These are phyloP conservation scores for Ctenomys sociabilis DNA, from an alignment of 2,113 vertebrate genomes.

Conservation along the genomic window DNA sequence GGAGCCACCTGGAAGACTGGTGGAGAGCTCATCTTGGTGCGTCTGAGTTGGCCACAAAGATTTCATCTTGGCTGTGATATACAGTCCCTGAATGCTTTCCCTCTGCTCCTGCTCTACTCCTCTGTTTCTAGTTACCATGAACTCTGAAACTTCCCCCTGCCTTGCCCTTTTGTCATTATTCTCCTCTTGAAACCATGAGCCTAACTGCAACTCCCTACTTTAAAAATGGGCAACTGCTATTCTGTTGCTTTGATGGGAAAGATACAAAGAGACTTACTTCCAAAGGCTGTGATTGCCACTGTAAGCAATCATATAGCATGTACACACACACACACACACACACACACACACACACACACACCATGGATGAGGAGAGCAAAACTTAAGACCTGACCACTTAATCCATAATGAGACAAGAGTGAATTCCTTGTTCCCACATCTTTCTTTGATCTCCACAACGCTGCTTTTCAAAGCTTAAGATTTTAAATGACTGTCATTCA, in stretches of 20 bases:
- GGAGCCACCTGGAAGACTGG: neutral
- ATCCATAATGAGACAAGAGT: neutral
- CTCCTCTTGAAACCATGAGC: neutral
- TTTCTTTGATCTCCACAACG: neutral
- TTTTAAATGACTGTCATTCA: conserved; percentile 64
- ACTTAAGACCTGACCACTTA: neutral
- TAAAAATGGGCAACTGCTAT: neutral
- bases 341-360: neutral
- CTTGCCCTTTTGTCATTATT: neutral
- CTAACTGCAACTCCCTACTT: neutral
- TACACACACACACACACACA: neutral
- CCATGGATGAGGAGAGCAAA: neutral
- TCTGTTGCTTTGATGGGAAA: neutral
- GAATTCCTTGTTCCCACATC: neutral
- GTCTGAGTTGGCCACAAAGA: neutral
- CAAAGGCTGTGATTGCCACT: neutral
- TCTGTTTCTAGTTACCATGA: neutral
- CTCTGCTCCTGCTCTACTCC: neutral
- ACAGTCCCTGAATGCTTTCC: neutral
- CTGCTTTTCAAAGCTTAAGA: conserved; percentile 22
- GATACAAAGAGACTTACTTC: neutral
- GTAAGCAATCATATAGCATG: neutral
- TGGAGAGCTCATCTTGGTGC: neutral
- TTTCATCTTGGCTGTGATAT: neutral
- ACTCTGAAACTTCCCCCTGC: too few species aligned